phyloP scores from a whole-genome alignment of 1,140 invertebrate species.

The Temnothorax longispinosus region DNA sequence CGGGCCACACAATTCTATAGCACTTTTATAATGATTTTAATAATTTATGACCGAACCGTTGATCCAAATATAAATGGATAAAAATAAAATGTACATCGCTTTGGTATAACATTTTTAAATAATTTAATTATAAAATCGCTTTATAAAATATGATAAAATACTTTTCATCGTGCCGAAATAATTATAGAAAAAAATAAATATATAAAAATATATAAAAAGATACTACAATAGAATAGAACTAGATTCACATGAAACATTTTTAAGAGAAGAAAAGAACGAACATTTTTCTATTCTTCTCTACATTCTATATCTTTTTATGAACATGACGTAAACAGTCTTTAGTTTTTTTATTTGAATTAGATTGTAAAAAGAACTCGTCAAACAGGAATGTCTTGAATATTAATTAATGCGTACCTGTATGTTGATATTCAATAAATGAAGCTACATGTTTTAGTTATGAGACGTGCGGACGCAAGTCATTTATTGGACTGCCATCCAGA shows the following conservation, averaged over 20 bases:
- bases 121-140: neutral
- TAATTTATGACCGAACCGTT: neutral
- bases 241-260: neutral
- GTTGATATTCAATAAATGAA: neutral
- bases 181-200: neutral
- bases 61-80: neutral
- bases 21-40: neutral
- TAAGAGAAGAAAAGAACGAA: too few species aligned
- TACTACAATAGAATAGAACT: neutral
- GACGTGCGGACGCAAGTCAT: neutral
- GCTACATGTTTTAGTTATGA: neutral
- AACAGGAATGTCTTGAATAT: neutral
- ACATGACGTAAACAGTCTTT: neutral
- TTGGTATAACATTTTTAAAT: neutral
- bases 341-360: neutral
- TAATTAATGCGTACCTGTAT: slow-evolving; percentile 9
- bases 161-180: neutral
- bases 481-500: neutral
- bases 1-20: neutral
- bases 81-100: neutral
- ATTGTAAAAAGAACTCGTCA: neutral
- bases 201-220: neutral
- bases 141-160: neutral
- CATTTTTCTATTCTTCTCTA: neutral
- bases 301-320: neutral